Conservation (phyloP, 2,888 invertebrate genomes). For the Heliconius ethilla region DNA sequence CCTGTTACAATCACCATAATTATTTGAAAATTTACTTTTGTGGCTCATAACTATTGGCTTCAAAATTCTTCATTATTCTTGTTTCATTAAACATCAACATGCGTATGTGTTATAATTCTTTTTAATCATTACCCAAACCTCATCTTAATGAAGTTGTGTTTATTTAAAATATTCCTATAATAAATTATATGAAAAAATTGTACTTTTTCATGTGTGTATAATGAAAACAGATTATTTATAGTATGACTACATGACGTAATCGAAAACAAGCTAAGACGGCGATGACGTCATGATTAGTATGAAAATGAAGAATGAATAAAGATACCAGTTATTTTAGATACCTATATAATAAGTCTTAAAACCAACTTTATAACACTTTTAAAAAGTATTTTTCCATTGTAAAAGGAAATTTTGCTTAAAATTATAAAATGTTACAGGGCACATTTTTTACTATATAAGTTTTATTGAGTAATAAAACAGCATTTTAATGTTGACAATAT, state of each 20-base stretch:
- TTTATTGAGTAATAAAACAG: background rate
- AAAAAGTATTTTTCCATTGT: background rate
- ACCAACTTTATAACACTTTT: background rate
- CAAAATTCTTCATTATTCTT: slow-evolving; percentile 43
- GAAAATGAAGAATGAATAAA: slow-evolving; percentile 45
- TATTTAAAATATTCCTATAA: background rate
- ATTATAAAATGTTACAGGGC: slow-evolving; percentile 36
- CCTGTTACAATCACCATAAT: slow-evolving; percentile 50
- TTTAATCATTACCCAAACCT: background rate
- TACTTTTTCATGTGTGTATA: background rate
- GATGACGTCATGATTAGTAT: slow-evolving; percentile 66
- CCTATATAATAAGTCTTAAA: background rate
- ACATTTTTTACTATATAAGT: slow-evolving; percentile 54
- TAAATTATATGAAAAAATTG: background rate
- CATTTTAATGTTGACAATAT: slow-evolving; percentile 25
- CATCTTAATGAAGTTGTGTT: background rate
- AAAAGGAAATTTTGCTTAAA: background rate
- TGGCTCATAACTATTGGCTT: slow-evolving; percentile 61
- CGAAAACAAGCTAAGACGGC: slow-evolving; percentile 55
- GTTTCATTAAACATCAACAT: slow-evolving; percentile 26
- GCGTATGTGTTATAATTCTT: background rate
- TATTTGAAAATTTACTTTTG: slow-evolving; percentile 49
- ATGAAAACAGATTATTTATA: slow-evolving; percentile 30
- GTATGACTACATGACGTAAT: slow-evolving; percentile 65
- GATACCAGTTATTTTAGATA: slow-evolving; percentile 18